Evolutionary conservation across 2,888 invertebrate species (phyloP).

Genomic region (Ferrisia virgata): DNA sequence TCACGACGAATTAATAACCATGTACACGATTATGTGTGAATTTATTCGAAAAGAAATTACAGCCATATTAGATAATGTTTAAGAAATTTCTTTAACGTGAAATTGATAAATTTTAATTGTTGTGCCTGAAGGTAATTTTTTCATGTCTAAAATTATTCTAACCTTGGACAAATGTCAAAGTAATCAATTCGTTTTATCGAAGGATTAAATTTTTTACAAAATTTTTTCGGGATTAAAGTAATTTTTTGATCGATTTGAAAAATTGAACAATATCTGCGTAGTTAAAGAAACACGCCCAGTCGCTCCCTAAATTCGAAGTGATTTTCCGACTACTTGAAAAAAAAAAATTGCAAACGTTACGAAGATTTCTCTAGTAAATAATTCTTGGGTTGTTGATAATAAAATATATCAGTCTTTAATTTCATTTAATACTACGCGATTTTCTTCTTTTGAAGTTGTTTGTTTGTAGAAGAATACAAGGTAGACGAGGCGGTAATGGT

Average conservation of each 20-base stretch:
- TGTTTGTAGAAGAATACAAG: not conserved
- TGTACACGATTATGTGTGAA: not conserved
- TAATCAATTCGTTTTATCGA: no score
- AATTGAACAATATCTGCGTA: no score
- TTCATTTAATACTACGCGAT: slow-evolving; percentile 21
- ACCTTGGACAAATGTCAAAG: no score
- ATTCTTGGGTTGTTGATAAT: not conserved
- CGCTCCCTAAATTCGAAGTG: no score
- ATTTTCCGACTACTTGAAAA: not conserved
- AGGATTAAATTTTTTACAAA: no score
- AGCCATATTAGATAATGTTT: not conserved
- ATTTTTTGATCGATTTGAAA: no score
- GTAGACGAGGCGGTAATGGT: not conserved
- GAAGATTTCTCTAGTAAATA: not conserved
- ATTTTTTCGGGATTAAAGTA: no score
- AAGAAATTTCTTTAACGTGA: not conserved
- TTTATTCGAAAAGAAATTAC: not conserved
- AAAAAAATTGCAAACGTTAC: not conserved
- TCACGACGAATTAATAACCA: not conserved
- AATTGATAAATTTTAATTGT: no score
- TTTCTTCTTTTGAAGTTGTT: slow-evolving; percentile 28
- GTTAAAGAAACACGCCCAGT: no score
- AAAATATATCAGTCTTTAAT: slow-evolving; percentile 17
- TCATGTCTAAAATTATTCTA: no score
- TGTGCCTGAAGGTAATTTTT: no score